Evolutionary conservation across 2,797 vertebrate genomes (phyloP), one percentile per base, ranked within the genome.

Genomic region (Tapera naevia): DNA sequence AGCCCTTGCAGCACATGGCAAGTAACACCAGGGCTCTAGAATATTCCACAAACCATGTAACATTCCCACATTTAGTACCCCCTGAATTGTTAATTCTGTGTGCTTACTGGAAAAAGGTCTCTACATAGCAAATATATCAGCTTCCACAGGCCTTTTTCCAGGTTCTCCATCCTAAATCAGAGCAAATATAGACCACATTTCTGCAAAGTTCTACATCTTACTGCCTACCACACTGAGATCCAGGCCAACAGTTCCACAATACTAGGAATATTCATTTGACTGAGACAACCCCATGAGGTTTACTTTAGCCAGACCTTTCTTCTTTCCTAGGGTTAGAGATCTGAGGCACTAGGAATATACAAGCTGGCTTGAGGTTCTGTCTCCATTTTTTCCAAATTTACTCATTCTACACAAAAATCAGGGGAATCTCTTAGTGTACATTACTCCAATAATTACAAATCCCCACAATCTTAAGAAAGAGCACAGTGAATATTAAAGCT

Each of bases 281-380:
- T 24, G 6, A 0, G 35, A 62, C 15, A 41, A 35, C 9, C 14
- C 33, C 1, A 2, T 1, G 1, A 67, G 13, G 48, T 54, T 79
- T 56, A 67, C 16, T 67, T 46, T 17, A 66, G 32, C 23, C 27
- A 39, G 41, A 61, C 15, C n/a, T 50, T 61, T 15, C 27, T 48
- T 56, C 27, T 66, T 62, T 41, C 23, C 23, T 25, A 56, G 32
- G 48, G 28, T 56, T 67, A 41, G 7, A 61, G 22, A 41, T 35
- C 22, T 35, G 39, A 76, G 27, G 23, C 35, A 60, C 23, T 24
- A 41, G 13, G 12, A 53, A 64, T 17, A n/a, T 53, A 64, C 8
- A 64, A 28, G 10, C 13, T 48, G 33, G 33, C 13, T 37, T 64
- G 17, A 70, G 21, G 50, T 17, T 51, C 37, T 39, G 25, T 8